Conservation (phyloP, 2,797 vertebrate genomes). For the Tiaroga cobitis region DNA sequence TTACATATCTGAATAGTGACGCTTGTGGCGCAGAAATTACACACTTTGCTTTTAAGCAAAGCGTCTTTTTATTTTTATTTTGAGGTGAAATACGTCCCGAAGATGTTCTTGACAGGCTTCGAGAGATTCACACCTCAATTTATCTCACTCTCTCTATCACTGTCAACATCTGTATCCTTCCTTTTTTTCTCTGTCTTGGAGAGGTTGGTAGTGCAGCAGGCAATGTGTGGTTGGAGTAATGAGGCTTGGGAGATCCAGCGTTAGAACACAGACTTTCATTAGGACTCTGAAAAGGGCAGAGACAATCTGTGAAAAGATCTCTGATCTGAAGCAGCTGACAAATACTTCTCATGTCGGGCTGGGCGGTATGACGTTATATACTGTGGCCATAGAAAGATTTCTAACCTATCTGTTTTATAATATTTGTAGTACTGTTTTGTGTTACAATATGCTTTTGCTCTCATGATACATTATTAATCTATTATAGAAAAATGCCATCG, state of each 20-base stretch:
- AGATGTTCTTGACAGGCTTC: slow-evolving; percentile 16
- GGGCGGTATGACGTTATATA: not conserved
- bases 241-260: slow-evolving; percentile 7
- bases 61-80: slow-evolving; percentile 19
- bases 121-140: not conserved
- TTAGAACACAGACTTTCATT: slow-evolving; percentile 41
- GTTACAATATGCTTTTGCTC: not conserved
- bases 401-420: not conserved
- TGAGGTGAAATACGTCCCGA: not conserved
- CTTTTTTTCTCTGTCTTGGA: slow-evolving; percentile 1
- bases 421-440: slow-evolving; percentile 3
- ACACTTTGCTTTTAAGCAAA: slow-evolving; percentile 4
- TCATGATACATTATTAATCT: not conserved
- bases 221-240: slow-evolving; percentile 33
- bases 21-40: not conserved
- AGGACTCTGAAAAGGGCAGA: slow-evolving; percentile 35
- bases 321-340: slow-evolving; percentile 5
- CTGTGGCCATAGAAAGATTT: not conserved
- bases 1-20: not conserved
- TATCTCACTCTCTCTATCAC: slow-evolving; percentile 10
- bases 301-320: slow-evolving; percentile 18
- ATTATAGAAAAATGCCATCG: not conserved
- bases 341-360: not conserved
- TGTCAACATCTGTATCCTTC: slow-evolving; percentile 26
- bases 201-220: slow-evolving; percentile 31